phyloP scores from a whole-genome alignment of 2,888 invertebrate genomes.

The Mactromeris polynyma region DNA sequence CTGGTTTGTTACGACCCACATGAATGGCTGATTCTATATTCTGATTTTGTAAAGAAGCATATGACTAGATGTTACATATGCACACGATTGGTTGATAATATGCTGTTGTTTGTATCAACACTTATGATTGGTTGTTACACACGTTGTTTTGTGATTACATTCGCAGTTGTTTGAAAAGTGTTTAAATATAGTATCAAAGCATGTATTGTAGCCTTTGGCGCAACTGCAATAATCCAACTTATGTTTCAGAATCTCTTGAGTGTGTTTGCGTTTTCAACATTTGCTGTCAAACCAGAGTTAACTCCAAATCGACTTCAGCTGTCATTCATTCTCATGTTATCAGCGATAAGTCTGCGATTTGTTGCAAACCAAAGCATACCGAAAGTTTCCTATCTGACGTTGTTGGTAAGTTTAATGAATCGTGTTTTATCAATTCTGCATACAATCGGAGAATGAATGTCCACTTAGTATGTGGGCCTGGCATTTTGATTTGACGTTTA shows the following conservation, averaged over 20 bases:
- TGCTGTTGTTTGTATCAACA: not conserved
- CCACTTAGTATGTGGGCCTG: too few relatives aligned
- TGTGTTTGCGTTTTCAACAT: constrained; percentile 84
- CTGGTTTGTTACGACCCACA: not conserved
- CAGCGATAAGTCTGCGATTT: constrained; percentile 85
- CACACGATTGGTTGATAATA: not conserved
- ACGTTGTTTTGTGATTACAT: too few relatives aligned
- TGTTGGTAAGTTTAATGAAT: constrained; percentile 80
- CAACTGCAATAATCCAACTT: too few relatives aligned
- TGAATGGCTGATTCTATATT: not conserved
- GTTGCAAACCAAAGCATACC: constrained; percentile 85
- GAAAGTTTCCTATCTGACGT: constrained; percentile 85
- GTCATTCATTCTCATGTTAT: constrained; percentile 85
- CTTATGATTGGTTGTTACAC: not conserved
- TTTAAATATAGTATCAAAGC: too few relatives aligned
- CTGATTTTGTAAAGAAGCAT: not conserved
- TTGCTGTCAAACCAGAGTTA: constrained; percentile 81
- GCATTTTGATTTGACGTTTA: too few relatives aligned
- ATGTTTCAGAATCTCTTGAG: constrained; percentile 82
- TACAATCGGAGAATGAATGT: too few relatives aligned
- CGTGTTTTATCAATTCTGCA: not conserved
- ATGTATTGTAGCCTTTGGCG: too few relatives aligned
- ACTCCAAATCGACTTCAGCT: constrained; percentile 85
- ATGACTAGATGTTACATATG: not conserved
- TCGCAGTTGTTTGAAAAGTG: too few relatives aligned